phyloP scores from a whole-genome alignment of 2,113 vertebrate genomes.

The Zosterops lateralis region DNA sequence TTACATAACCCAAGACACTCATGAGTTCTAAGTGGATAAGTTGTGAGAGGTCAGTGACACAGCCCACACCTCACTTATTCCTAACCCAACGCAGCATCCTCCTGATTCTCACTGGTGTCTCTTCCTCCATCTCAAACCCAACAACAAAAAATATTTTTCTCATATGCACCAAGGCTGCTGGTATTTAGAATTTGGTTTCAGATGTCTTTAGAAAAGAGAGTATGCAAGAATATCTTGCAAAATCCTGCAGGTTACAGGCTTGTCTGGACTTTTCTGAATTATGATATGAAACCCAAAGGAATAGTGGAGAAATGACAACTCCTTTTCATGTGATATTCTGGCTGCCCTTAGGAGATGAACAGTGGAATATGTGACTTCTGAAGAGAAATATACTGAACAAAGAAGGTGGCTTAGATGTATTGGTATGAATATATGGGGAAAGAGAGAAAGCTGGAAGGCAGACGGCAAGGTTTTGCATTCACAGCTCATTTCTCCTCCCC shows the following conservation, averaged over 20 bases:
- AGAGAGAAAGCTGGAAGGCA: background rate
- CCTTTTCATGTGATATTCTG: background rate
- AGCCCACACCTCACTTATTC: background rate
- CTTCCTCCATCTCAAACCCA: background rate
- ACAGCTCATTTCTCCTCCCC: background rate
- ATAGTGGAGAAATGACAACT: background rate
- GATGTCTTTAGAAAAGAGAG: background rate
- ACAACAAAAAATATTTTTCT: background rate
- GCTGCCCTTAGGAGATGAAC: background rate
- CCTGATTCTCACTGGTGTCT: background rate
- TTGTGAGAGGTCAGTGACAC: background rate
- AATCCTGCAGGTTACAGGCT: background rate
- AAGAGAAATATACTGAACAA: background rate
- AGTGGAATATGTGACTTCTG: background rate
- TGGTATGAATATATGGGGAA: background rate
- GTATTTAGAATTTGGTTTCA: background rate
- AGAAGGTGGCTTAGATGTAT: background rate
- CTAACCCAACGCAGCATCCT: background rate
- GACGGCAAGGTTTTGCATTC: background rate
- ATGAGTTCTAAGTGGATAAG: background rate
- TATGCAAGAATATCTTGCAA: background rate
- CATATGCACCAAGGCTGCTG: accelerated
- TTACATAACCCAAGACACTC: background rate
- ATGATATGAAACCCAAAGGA: background rate
- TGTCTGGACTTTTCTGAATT: background rate